These are phyloP conservation scores for human DNA, from an alignment of 2,113 vertebrate species.

Conservation along the genomic window GRCh38 chrX:118125001-118125500, in stretches of 20 bases:
- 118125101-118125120: neutral
- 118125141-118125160: constrained; percentile 22
- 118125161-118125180: constrained; percentile 10
- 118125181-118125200: neutral
- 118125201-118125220: neutral
- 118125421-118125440: neutral
- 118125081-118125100: neutral
- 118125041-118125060: neutral
- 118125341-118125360: constrained; percentile 4
- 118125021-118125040: no score
- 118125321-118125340: neutral
- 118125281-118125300: neutral
- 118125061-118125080: neutral
- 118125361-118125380: neutral
- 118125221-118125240: constrained; percentile 11
- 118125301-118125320: neutral
- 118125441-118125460: neutral
- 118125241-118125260: neutral
- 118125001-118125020: no score
- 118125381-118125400: neutral
- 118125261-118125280: neutral
- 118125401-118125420: neutral
- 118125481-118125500: neutral
- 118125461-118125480: constrained; percentile 23
- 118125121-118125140: constrained; percentile 24